Percentiles rank a stretch among this genome's conserved stretches.
phyloP scores from a whole-genome alignment of 1,140 invertebrate genomes.

The Cotesia typhae region DNA sequence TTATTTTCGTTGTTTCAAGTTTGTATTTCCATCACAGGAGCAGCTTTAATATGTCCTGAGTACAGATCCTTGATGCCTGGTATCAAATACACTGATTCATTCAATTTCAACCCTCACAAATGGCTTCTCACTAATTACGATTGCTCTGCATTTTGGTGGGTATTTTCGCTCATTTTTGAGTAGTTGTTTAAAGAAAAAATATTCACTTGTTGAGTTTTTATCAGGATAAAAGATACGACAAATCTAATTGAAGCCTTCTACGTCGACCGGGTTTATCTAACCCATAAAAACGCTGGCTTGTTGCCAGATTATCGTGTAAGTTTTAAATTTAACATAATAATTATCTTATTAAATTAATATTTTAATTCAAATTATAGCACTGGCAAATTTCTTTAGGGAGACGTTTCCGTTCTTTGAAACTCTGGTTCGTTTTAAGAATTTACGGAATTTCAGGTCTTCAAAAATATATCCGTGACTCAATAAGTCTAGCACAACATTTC shows the following conservation, averaged over 20 bases:
- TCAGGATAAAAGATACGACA: slow-evolving; percentile 81
- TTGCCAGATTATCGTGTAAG: slow-evolving; percentile 85
- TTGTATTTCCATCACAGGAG: slow-evolving; percentile 64
- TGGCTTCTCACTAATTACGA: slow-evolving; percentile 94
- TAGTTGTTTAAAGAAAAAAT: background rate
- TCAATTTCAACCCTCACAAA: slow-evolving; percentile 93
- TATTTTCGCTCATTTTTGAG: slow-evolving; percentile 24
- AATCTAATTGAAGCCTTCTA: slow-evolving; percentile 87
- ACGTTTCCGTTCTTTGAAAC: slow-evolving; percentile 89
- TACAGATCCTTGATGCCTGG: slow-evolving; percentile 83
- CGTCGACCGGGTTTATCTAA: slow-evolving; percentile 91
- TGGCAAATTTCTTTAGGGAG: slow-evolving; percentile 94
- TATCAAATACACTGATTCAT: slow-evolving; percentile 83
- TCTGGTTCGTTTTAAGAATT: slow-evolving; percentile 91
- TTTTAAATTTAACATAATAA: background rate
- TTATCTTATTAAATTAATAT: background rate
- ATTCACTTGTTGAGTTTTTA: slow-evolving; percentile 23
- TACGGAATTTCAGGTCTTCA: slow-evolving; percentile 85
- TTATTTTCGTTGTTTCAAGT: too few species aligned
- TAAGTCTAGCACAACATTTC: slow-evolving; percentile 80
- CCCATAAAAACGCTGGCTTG: slow-evolving; percentile 72
- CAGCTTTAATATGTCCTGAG: slow-evolving; percentile 90
- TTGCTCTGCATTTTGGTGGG: slow-evolving; percentile 83
- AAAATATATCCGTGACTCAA: slow-evolving; percentile 79
- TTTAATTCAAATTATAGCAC: slow-evolving; percentile 69